Evolutionary conservation across 1,140 invertebrate genomes (phyloP), one percentile per base, ranked within the genome.

Genomic region (Listronotus bonariensis): DNA sequence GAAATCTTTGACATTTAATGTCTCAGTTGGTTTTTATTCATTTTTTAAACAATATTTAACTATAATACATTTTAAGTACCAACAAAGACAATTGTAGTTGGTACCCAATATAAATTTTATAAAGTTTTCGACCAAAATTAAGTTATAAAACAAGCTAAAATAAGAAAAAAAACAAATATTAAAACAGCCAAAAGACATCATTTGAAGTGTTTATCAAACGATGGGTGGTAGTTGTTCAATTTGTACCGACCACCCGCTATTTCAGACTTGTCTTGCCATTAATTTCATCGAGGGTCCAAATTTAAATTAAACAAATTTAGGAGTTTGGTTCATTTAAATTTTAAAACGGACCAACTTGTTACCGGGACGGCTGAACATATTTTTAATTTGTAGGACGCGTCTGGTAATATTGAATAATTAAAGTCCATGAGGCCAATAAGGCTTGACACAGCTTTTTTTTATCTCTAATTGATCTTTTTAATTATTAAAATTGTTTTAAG

Each of bases 161-260:
- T 9, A 38, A 53, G 0, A n/a, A 53, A 40, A 53, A 53, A 14
- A n/a, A n/a, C 17, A 15, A 53, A 31, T 20, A 20, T 40, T 38
- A 53, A 53, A 53, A 7, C n/a, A 40, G 9, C 34, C 31, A 53
- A 38, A 53, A 53, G 51, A 17, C 32, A 53, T 56, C 41, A 56
- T 56, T 42, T 43, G 17, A 12, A 26, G 40, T 56, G 53, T 56
- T 56, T 56, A 31, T 56, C 53, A 56, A 56, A 15, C 53, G 11
- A 31, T 32, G 53, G 53, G 53, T 43, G 53, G 53, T 56, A 20
- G 14, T 56, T 56, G 53, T 56, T 56, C 20, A 56, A 56, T 56
- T 56, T 56, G 53, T 42, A n/a, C 17, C 15, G 53, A 42, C 53
- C 53, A 42, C 53, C 53, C 53, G 53, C 53, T 20, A 42, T 56